These are phyloP conservation scores for Drosophila meridionalis DNA, from an alignment of 2,888 invertebrate genomes.

Conservation along the genomic window DNA sequence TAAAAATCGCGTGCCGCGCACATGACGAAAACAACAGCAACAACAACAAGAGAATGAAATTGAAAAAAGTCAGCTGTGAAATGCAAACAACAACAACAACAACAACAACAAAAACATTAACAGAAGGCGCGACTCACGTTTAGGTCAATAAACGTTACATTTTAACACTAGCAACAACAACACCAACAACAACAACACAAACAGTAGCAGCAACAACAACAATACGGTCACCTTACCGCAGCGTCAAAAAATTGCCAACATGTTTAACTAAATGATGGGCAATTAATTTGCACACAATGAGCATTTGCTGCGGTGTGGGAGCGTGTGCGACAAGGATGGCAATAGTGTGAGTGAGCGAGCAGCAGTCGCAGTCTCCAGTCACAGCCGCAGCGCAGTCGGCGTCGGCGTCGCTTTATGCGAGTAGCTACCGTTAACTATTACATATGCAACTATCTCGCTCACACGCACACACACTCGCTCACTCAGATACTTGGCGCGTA, in stretches of 20 bases:
- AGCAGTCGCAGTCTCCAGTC: neutral
- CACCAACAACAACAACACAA: constrained; percentile 31
- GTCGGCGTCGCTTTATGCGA: constrained; percentile 10
- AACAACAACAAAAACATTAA: constrained; percentile 11
- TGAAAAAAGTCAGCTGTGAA: constrained; percentile 31
- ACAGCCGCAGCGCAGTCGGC: neutral
- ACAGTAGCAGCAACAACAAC: constrained; percentile 21
- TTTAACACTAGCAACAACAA: constrained; percentile 36
- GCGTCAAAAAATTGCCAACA: constrained; percentile 42
- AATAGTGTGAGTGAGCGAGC: neutral
- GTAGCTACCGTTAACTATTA: constrained; percentile 32
- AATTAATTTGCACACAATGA: constrained; percentile 40
- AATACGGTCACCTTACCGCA: constrained; percentile 19
- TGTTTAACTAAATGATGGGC: constrained; percentile 31
- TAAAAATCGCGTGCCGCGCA: constrained; percentile 63
- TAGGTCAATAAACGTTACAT: constrained; percentile 74
- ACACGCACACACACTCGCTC: neutral
- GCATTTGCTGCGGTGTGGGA: constrained; percentile 12
- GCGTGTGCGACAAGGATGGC: constrained; percentile 11
- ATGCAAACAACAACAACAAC: constrained; percentile 16
- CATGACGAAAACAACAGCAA: constrained; percentile 43
- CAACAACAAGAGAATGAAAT: constrained; percentile 13
- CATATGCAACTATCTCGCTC: constrained; percentile 16
- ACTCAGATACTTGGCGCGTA: neutral
- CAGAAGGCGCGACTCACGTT: constrained; percentile 28